Evolutionary conservation across 2,113 vertebrate species (phyloP), one percentile per base, ranked within the genome.

Genomic region (Paralichthys olivaceus): DNA sequence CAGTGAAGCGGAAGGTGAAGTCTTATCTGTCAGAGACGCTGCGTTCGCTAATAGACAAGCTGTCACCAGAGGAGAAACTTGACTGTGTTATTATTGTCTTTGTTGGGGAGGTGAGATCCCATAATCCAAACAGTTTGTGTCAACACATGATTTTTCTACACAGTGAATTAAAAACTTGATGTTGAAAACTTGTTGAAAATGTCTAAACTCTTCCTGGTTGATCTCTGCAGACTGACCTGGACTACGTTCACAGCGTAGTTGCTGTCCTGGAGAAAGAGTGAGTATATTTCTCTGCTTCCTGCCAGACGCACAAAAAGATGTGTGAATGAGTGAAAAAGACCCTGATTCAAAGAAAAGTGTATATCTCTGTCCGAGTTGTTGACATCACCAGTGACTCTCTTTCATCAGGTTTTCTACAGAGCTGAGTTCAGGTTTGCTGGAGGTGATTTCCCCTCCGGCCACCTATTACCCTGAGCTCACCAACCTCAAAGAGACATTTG

Each of bases 1-100:
- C 98, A 11, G 98, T 99, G 92, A 99, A 96, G 93, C 94, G 98
- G 84, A 96, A 99, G 95, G 97, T 99, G 84, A 98, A 96, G 93
- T 99, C 98, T 43, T 99, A 99, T 88, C 95, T 99, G 92, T 94
- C 95, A 55, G 97, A 99, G 93, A 99, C 98, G 13, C 95, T 99
- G 63, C 97, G 95, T 81, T 99, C 98, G 0, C 95, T 99, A 80
- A 97, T 98, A 85, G 97, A 98, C 94, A 98, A 98, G 81, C 91
- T 99, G 70, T 96, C 97, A 23, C 93, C 96, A 7, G 97, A 98
- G 91, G 98, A 99, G 92, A 98, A 97, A 80, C 91, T 97, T 73
- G 97, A 99, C 91, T 98, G 97, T 82, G 96, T 99, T 70, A 98
- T 99, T 89, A 95, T 99, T 28, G 96, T 99, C 89, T 99, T 95